Evolutionary conservation across 1,140 invertebrate species (phyloP).

Genomic region (Pantala flavescens): DNA sequence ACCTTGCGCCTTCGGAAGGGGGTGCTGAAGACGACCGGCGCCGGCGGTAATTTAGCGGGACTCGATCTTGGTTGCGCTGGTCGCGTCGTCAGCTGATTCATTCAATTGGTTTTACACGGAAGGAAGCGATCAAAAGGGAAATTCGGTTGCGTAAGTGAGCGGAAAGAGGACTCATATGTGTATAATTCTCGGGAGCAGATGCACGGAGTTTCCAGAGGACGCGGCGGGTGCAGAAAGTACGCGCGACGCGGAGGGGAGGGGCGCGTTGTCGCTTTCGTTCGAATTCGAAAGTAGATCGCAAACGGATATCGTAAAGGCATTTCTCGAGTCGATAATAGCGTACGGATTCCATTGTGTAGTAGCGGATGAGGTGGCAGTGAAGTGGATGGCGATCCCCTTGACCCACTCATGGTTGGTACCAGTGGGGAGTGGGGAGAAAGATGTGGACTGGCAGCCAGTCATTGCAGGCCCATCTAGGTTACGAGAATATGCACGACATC

Average conservation of each 20-base stretch:
- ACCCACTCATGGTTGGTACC: background rate
- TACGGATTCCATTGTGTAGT: constrained; percentile 4
- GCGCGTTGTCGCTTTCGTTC: background rate
- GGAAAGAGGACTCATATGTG: background rate
- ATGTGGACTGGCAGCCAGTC: background rate
- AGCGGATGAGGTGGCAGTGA: background rate
- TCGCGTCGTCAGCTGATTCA: background rate
- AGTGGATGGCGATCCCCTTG: background rate
- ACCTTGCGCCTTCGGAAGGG: too few relatives aligned
- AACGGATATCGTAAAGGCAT: background rate
- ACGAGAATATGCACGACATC: background rate
- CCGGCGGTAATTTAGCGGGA: too few relatives aligned
- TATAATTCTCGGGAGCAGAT: background rate
- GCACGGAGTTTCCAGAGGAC: too few relatives aligned
- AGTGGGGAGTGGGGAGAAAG: background rate
- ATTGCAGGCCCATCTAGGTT: background rate
- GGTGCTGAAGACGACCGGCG: too few relatives aligned
- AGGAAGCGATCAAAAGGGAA: background rate
- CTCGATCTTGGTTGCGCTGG: too few relatives aligned
- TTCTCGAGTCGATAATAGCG: background rate
- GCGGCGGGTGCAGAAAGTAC: too few relatives aligned
- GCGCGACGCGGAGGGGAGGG: too few relatives aligned
- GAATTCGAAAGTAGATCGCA: background rate
- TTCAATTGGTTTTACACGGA: background rate
- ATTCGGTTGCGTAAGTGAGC: background rate